Conservation (phyloP, 2,888 invertebrate genomes). For the Phrixothrix hirtus region DNA sequence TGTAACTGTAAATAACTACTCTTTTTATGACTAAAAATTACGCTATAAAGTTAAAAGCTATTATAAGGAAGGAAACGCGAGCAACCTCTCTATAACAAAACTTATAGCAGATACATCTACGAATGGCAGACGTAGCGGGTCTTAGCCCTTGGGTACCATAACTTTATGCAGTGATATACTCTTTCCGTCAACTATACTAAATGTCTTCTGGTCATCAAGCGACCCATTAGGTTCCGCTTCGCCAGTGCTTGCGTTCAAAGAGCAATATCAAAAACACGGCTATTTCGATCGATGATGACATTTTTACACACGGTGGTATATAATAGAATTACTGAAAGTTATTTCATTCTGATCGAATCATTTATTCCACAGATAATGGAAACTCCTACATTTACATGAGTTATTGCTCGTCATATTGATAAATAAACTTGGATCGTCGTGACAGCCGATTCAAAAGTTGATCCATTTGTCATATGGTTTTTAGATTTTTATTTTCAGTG, state of each 20-base stretch:
- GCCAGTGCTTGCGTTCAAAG: conserved; percentile 35
- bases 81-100: no score
- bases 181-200: conserved; percentile 56
- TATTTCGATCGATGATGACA: conserved; percentile 25
- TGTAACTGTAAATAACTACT: no score
- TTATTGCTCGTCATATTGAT: conserved; percentile 24
- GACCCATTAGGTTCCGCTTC: conserved; percentile 45
- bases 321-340: conserved; percentile 24
- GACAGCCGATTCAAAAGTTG: conserved; percentile 16
- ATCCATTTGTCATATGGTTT: conserved; percentile 18
- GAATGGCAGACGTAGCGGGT: conserved; percentile 52
- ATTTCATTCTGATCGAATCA: conserved; percentile 21
- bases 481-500: conserved; percentile 9
- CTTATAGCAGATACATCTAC: conserved; percentile 49
- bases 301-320: conserved; percentile 26
- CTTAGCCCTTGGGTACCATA: conserved; percentile 55
- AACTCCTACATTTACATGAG: conserved; percentile 17
- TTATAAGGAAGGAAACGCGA: no score
- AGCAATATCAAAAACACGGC: conserved; percentile 31
- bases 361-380: conserved; percentile 23
- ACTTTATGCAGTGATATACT: conserved; percentile 54
- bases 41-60: no score
- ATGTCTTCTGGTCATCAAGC: conserved; percentile 55
- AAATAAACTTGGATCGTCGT: conserved; percentile 23
- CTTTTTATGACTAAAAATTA: no score